Evolutionary conservation across 1,140 invertebrate species (phyloP).

Genomic region (Zaprionus ghesquierei): DNA sequence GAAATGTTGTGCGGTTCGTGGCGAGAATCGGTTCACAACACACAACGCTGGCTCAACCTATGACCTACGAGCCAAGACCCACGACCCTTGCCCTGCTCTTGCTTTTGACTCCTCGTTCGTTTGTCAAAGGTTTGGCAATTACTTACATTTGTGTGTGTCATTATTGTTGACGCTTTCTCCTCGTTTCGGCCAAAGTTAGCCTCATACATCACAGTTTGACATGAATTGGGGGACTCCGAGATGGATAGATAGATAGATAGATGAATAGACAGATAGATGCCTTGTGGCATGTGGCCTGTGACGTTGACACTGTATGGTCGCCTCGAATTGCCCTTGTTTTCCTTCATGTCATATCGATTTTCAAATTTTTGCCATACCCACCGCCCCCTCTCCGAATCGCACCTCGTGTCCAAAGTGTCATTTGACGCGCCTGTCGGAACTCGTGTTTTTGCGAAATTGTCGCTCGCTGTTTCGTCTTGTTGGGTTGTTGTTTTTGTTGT

Average conservation of each 20-base stretch:
- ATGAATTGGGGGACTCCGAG: slow-evolving; percentile 3
- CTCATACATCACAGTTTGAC: slow-evolving; percentile 61
- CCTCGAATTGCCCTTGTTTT: slow-evolving; percentile 49
- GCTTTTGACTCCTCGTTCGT: slow-evolving; percentile 30
- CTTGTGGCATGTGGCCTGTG: slow-evolving; percentile 30
- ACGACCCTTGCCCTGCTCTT: slow-evolving; percentile 9
- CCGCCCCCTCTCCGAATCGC: no score
- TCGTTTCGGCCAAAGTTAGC: slow-evolving; percentile 46
- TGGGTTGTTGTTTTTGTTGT: slow-evolving; percentile 4
- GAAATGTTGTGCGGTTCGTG: not conserved
- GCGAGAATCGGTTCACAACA: not conserved
- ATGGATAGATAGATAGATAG: not conserved
- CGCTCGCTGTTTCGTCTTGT: slow-evolving; percentile 47
- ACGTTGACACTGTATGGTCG: slow-evolving; percentile 35
- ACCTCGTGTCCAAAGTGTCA: slow-evolving; percentile 72
- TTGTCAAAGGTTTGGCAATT: slow-evolving; percentile 60
- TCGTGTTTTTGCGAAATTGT: slow-evolving; percentile 70
- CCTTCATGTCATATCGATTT: slow-evolving; percentile 79
- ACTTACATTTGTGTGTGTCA: slow-evolving; percentile 55
- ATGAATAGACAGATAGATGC: slow-evolving; percentile 1
- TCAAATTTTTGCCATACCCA: slow-evolving; percentile 45
- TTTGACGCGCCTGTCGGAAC: slow-evolving; percentile 59
- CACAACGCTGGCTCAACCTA: not conserved
- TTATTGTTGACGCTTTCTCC: slow-evolving; percentile 40
- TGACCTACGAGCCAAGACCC: not conserved